phyloP scores from a whole-genome alignment of 1,140 invertebrate genomes.

The Dendrolimus kikuchii region DNA sequence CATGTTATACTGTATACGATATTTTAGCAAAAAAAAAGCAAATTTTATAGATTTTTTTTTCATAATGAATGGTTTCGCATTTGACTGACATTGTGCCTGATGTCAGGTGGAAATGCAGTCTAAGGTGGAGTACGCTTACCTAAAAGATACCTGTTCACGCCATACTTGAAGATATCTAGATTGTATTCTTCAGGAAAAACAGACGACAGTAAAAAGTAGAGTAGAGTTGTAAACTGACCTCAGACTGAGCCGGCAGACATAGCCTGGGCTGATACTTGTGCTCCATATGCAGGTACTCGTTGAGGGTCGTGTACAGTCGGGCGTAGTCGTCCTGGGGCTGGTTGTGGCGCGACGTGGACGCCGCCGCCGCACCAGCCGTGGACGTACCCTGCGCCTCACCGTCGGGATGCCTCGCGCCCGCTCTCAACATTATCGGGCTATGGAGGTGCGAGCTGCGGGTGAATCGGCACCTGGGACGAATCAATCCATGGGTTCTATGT shows the following conservation, averaged over 20 bases:
- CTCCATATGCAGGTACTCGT: conserved; percentile 79
- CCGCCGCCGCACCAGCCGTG: conserved; percentile 6
- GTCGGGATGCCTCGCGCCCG: conserved; percentile 62
- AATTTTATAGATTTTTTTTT: too few species aligned
- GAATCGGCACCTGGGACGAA: conserved; percentile 54
- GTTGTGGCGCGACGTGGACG: conserved; percentile 20
- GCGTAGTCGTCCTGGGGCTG: conserved; percentile 26
- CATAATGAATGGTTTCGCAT: too few species aligned
- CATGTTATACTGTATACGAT: too few species aligned
- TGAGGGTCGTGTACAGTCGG: conserved; percentile 74
- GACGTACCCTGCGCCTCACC: conserved; percentile 23
- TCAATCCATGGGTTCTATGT: neutral
- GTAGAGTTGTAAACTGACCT: too few species aligned
- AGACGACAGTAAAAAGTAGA: too few species aligned
- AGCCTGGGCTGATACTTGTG: conserved; percentile 80
- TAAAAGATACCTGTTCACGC: too few species aligned
- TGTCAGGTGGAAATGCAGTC: too few species aligned
- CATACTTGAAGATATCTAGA: too few species aligned
- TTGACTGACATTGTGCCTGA: too few species aligned
- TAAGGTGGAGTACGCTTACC: too few species aligned
- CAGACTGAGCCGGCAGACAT: conserved; percentile 73
- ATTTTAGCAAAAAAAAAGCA: too few species aligned
- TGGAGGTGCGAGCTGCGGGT: conserved; percentile 48
- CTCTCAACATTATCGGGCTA: conserved; percentile 54
- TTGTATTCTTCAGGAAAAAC: too few species aligned